Evolutionary conservation across 1,140 invertebrate genomes (phyloP).

Genomic region (Melanaphis sacchari): DNA sequence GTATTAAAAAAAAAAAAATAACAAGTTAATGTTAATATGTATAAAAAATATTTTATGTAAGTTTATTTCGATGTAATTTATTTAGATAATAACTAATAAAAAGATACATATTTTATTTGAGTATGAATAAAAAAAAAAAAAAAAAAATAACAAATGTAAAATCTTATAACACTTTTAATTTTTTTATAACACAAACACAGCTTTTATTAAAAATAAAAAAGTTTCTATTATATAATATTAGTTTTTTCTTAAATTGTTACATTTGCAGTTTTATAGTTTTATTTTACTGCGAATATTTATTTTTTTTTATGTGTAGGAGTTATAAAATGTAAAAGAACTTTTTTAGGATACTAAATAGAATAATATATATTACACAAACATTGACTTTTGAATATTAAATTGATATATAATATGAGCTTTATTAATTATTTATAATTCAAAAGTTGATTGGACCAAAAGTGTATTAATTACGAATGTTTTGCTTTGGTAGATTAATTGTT

Average conservation of each 20-base stretch:
- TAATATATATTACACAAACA: constrained; percentile 18
- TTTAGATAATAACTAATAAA: background rate
- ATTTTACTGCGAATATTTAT: constrained; percentile 28
- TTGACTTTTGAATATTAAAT: constrained; percentile 30
- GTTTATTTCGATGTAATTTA: background rate
- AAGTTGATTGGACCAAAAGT: constrained; percentile 21
- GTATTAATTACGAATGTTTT: constrained; percentile 30
- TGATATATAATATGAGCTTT: constrained; percentile 8
- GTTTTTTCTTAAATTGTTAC: constrained; percentile 42
- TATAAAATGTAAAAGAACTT: constrained; percentile 9
- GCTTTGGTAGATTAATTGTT: background rate
- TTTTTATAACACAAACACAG: background rate
- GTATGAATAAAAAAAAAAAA: background rate
- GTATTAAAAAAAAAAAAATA: background rate
- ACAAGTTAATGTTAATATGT: background rate
- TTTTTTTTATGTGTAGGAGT: background rate
- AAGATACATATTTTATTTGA: background rate
- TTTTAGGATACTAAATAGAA: constrained; percentile 24
- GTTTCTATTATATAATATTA: background rate
- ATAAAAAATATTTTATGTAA: background rate
- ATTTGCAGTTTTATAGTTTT: constrained; percentile 12
- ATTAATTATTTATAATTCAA: constrained; percentile 26
- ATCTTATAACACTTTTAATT: background rate
- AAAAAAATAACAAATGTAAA: no score
- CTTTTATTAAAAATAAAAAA: constrained; percentile 37